Evolutionary conservation across 2,113 vertebrate species (phyloP), one percentile per base, ranked within the genome.

Genomic region (Nannobrachium achirus): DNA sequence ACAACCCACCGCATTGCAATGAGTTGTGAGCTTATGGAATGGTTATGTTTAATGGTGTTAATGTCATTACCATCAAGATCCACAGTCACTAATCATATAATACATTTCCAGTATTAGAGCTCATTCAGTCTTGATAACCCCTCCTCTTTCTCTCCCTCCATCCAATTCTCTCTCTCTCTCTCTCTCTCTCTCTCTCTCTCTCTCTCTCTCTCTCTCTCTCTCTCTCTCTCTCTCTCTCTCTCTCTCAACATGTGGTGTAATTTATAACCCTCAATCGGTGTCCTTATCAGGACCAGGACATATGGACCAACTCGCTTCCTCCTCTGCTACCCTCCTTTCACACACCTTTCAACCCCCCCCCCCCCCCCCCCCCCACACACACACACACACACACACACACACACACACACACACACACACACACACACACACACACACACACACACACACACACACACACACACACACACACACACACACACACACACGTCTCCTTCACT

Each of bases 161-260:
- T n/a, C n/a, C n/a, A n/a, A n/a, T n/a, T 45, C 44, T 45, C 44
- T 45, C 44, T 6, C 44, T 45, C 44, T 7, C 44, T 46, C 44
- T 46, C 44, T 7, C 44, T 46, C 44, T 3, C 44, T 46, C 44
- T 46, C 44, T 46, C 44, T 46, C 44, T 46, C 44, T 46, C 44
- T 46, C 44, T 46, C 44, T 46, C 44, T 46, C 44, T 46, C 44
- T 45, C 44, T 45, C 44, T 45, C 44, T 45, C 44, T 45, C 44
- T 6, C 44, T 45, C 44, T 7, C 44, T 46, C 44, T 46, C 44
- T 7, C 44, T 46, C 44, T 3, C 44, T 46, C 44, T 46, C 44
- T 46, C 44, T 46, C 44, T 46, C 44, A 6, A 46, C 9, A 38
- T 55, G 18, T 20, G 11, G 20, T 55, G 52, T 55, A 55, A 55